These are phyloP conservation scores for Passerina amoena DNA, from an alignment of 2,113 vertebrate genomes.

Conservation along the genomic window DNA sequence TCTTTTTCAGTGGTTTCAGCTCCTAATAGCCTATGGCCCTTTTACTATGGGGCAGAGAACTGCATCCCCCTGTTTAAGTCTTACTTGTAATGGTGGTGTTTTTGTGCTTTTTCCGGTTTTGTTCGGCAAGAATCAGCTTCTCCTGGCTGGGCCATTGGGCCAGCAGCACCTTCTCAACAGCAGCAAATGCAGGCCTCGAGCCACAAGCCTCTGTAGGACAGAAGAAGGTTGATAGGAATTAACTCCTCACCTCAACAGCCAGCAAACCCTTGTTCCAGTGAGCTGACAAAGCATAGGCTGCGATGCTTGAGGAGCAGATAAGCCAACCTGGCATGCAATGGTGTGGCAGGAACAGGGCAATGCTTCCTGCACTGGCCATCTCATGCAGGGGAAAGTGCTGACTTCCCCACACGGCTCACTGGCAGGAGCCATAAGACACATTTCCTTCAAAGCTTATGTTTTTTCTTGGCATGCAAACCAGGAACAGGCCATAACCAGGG, in stretches of 20 bases:
- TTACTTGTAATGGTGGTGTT: constrained; percentile 80
- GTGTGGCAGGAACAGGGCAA: not conserved
- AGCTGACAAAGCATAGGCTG: not conserved
- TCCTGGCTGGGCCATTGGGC: constrained; percentile 74
- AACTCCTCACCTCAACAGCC: not conserved
- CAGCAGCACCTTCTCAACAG: constrained; percentile 35
- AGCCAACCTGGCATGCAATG: not conserved
- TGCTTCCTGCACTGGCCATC: not conserved
- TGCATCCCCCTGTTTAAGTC: not conserved
- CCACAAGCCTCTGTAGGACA: constrained; percentile 53
- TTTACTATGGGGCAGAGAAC: accelerated
- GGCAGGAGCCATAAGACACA: not conserved
- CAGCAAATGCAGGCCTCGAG: not conserved
- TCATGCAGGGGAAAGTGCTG: accelerated
- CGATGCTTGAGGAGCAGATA: not conserved
- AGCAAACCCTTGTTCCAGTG: not conserved
- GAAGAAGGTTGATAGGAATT: not conserved
- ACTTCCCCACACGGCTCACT: accelerated
- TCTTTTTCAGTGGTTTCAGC: not conserved
- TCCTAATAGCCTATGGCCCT: not conserved
- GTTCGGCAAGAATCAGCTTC: constrained; percentile 63
- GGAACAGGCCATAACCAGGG: not conserved
- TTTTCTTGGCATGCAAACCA: not conserved
- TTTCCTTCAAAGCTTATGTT: not conserved
- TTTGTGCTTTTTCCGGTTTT: constrained; percentile 51